These are phyloP conservation scores for Hiodon tergisus DNA, from an alignment of 2,113 vertebrate genomes.

Conservation along the genomic window DNA sequence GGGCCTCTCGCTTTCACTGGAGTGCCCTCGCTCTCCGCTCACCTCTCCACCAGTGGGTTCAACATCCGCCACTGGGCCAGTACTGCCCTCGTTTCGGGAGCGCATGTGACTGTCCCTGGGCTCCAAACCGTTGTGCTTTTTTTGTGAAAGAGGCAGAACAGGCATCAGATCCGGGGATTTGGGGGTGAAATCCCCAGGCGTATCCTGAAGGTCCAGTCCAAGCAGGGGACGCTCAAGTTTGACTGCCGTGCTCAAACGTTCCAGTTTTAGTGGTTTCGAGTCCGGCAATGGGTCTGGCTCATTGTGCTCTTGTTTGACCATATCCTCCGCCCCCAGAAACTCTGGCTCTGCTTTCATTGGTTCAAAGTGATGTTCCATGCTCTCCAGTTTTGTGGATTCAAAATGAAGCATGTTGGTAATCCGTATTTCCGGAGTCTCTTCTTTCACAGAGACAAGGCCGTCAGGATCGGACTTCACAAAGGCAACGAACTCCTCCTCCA, in stretches of 20 bases:
- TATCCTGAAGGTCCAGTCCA: too few relatives aligned
- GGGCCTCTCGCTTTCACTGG: background rate
- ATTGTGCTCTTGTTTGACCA: too few relatives aligned
- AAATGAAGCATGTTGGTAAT: background rate
- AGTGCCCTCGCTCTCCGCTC: background rate
- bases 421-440: background rate
- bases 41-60: background rate
- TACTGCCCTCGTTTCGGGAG: background rate
- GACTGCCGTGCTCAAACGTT: too few relatives aligned
- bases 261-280: too few relatives aligned
- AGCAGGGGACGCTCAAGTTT: too few relatives aligned
- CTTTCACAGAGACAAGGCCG: background rate
- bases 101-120: background rate
- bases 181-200: too few relatives aligned
- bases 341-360: slow-evolving; percentile 6
- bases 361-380: background rate
- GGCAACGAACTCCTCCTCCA: background rate
- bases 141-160: too few relatives aligned
- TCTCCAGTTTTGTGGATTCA: background rate
- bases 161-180: too few relatives aligned
- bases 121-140: too few relatives aligned
- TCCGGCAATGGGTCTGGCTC: too few relatives aligned
- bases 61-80: background rate
- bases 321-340: background rate
- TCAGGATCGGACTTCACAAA: background rate